Conservation (phyloP, 2,797 vertebrate species). For the Uromys caudimaculatus region DNA sequence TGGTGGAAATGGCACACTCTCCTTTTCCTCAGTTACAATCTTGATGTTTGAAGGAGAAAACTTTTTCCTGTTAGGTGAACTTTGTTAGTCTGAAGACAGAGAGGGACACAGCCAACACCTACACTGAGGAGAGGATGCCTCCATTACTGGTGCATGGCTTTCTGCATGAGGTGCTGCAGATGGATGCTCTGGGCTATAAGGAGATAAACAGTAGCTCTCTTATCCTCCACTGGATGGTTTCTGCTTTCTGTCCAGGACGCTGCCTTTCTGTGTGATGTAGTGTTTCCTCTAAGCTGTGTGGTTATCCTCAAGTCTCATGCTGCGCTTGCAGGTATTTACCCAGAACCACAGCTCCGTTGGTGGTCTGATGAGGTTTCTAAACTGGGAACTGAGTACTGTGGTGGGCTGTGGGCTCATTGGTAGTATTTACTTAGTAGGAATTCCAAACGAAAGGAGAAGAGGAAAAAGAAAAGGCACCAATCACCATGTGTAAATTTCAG, state of each 20-base stretch:
- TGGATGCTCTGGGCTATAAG: neutral
- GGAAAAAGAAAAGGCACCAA: neutral
- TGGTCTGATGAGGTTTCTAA: slow-evolving; percentile 20
- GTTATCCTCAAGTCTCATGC: neutral
- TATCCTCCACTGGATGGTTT: slow-evolving; percentile 26
- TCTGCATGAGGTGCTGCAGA: neutral
- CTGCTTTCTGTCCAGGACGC: neutral
- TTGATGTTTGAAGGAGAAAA: neutral
- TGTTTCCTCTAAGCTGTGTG: neutral
- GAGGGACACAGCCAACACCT: neutral
- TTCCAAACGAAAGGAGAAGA: neutral
- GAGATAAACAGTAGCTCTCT: neutral
- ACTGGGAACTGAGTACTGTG: neutral
- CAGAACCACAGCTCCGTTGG: neutral
- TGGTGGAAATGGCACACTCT: neutral
- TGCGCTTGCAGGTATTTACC: neutral
- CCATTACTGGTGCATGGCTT: neutral
- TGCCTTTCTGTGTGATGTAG: neutral
- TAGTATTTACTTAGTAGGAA: neutral
- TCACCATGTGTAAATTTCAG: neutral
- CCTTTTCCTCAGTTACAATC: neutral
- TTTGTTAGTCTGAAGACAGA: slow-evolving; percentile 24
- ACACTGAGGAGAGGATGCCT: neutral
- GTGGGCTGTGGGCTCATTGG: neutral
- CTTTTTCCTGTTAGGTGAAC: neutral